Base-by-base conservation (phyloP, 2,797 vertebrate genomes). In the Podarcis siculus region DNA sequence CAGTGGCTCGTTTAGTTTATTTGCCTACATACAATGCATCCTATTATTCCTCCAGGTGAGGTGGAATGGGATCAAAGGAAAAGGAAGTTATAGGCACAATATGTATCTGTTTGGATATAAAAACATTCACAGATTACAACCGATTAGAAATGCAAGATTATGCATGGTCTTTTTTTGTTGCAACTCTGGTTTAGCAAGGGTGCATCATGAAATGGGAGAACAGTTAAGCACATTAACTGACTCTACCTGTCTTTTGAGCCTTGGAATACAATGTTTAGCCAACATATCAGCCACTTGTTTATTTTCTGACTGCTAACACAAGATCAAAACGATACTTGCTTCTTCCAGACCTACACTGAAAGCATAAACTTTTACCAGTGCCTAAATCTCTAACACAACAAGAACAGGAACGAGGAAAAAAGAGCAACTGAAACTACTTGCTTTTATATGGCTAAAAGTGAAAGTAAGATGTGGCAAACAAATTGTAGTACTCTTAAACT, bases 331-430 rank as follows among this genome's bases (percentile, higher is more conserved):
- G 82, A 89, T 25, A 35, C n/a, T 82, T 49, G 37, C 13, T 25
- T 49, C 23, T 39, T 83, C 61, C n/a, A 82, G 10, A 39, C 49
- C 9, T 0, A 0, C 0, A 0, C 17, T 69, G 39, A 49, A 79
- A 86, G n/a, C 37, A 30, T 1, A 61, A 13, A 13, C 19, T 79
- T 75, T 79, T 73, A 45, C 10, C 5, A 58, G n/a, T 25, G 61
- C 55, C 12, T 0, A 0, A 0, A 7, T 7, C 0, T 0, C 10
- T 42, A 55, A 49, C 45, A 21, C 61, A 37, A 39, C 5, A 67
- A 89, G 0, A n/a, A 61, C 32, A 42, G 64, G 13, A 19, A 64
- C 23, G 49, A 55, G 49, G 13, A 15, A 55, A 72, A 69, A 13
- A 72, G 5, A 61, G 61, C 49, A 72, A 81, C 19, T 81, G 32